Conservation (phyloP, 2,888 invertebrate genomes). For the Tenthredo notha region DNA sequence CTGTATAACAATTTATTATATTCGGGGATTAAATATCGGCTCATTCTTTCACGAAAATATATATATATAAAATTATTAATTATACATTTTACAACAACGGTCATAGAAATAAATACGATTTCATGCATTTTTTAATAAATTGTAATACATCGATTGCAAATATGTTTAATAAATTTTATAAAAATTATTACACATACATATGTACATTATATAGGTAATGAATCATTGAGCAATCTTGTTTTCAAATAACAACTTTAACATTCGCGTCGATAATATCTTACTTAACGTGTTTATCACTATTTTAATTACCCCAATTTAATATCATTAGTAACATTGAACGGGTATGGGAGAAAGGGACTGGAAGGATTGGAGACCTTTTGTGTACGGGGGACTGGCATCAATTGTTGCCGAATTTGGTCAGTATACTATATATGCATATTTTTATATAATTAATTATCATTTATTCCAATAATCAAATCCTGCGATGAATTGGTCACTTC, state of each 20-base stretch:
- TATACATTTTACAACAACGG: not conserved
- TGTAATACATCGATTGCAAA: not conserved
- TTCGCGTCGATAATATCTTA: not conserved
- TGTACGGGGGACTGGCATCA: slow-evolving; percentile 96
- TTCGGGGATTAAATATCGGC: not conserved
- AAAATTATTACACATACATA: not conserved
- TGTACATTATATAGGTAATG: not conserved
- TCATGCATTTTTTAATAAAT: not conserved
- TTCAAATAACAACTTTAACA: not conserved
- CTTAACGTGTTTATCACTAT: not conserved
- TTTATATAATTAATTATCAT: not conserved
- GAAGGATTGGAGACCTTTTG: slow-evolving; percentile 96
- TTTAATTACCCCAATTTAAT: not conserved
- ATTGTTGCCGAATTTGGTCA: slow-evolving; percentile 96
- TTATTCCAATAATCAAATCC: not conserved
- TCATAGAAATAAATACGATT: not conserved
- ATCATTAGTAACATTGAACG: slow-evolving; percentile 42
- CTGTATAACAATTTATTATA: not conserved
- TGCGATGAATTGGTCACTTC: not conserved
- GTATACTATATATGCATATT: slow-evolving; percentile 59
- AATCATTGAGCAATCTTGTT: not conserved
- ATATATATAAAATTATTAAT: not conserved
- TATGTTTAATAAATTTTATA: not conserved
- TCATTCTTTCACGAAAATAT: not conserved
- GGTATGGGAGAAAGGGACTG: slow-evolving; percentile 89